Percentiles rank a stretch among this genome's conserved stretches.
These are phyloP conservation scores for Bombus sibiricus DNA, from an alignment of 1,140 invertebrate genomes.

Conservation along the genomic window DNA sequence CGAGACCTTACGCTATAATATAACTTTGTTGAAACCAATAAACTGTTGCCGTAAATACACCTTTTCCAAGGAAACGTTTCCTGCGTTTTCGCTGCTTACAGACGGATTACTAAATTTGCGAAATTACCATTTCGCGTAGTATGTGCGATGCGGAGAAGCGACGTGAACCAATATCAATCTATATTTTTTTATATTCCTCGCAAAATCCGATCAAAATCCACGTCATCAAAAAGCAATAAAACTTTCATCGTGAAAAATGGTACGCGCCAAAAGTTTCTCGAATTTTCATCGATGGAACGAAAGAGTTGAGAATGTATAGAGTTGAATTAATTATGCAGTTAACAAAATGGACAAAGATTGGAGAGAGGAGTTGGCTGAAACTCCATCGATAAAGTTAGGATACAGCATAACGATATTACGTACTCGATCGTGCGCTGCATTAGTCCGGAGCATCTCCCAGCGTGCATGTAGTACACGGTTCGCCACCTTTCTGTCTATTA, in stretches of 20 bases:
- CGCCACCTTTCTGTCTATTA: conserved; percentile 61
- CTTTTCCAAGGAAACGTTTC: no score
- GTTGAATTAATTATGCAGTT: conserved; percentile 14
- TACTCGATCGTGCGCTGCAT: conserved; percentile 48
- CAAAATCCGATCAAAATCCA: no score
- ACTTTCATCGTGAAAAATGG: background rate
- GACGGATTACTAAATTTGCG: no score
- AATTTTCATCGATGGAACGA: background rate
- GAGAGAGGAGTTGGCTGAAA: background rate
- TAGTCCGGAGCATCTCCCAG: conserved; percentile 47
- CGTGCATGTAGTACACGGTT: conserved; percentile 22
- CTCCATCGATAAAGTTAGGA: conserved; percentile 59
- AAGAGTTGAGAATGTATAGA: background rate
- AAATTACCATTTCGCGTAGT: no score
- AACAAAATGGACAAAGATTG: conserved; percentile 18
- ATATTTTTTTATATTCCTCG: background rate
- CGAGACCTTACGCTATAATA: no score
- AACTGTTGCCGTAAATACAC: no score
- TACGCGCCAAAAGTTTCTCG: background rate
- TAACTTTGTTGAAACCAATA: no score
- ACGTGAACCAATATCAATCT: background rate
- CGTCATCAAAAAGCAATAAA: no score
- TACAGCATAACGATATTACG: conserved; percentile 60
- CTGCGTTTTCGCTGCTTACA: no score
- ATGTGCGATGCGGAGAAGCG: no score